Conservation (phyloP, 2,797 vertebrate species). For the Enteromius argenteus region DNA sequence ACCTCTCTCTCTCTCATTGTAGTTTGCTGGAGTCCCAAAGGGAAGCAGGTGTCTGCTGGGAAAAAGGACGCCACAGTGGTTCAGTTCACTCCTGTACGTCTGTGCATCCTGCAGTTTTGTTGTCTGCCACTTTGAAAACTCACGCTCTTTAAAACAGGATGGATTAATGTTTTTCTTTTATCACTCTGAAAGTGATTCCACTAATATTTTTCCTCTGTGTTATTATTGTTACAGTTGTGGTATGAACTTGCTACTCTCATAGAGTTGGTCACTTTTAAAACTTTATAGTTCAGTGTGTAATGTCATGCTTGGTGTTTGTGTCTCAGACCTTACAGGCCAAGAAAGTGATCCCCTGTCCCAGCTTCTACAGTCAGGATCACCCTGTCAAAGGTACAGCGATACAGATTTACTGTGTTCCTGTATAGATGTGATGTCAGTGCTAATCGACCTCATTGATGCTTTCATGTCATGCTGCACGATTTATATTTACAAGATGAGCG, state of each 20-base stretch:
- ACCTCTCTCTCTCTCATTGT: background rate
- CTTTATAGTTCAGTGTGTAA: background rate
- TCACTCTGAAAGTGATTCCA: background rate
- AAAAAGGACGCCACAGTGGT: conserved; percentile 91
- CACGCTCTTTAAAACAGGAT: background rate
- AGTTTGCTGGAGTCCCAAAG: conserved; percentile 99
- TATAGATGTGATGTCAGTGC: background rate
- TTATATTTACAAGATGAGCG: background rate
- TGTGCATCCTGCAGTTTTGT: background rate
- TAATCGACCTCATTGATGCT: background rate
- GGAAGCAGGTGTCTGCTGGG: conserved; percentile 94
- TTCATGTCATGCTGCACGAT: background rate
- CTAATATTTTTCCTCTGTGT: background rate
- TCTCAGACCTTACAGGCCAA: conserved; percentile 90
- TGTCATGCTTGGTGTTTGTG: conserved; percentile 28
- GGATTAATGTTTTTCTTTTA: background rate
- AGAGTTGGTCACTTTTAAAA: background rate
- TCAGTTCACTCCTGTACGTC: conserved; percentile 95
- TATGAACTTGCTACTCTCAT: background rate
- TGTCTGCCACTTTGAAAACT: background rate
- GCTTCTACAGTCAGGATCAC: conserved; percentile 90
- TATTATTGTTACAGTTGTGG: background rate
- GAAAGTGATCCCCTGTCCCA: conserved; percentile 91
- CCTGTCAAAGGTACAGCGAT: conserved; percentile 88
- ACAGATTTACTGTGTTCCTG: background rate